phyloP scores from a whole-genome alignment of 23 tunicate species.

The Pegea sp. region DNA sequence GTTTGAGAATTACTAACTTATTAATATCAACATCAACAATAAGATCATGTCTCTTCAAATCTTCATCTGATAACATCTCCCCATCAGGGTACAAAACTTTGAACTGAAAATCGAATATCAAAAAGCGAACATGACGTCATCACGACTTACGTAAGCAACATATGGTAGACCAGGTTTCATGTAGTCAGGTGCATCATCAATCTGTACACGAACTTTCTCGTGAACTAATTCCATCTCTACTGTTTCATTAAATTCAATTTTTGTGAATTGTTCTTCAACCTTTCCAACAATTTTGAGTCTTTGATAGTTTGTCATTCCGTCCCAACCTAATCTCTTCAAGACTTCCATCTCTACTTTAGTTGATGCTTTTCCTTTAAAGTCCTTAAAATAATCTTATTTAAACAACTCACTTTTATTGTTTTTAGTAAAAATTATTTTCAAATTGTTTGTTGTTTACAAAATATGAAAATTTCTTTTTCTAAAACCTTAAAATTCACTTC shows the following conservation, averaged over 20 bases:
- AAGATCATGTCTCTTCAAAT: conserved; percentile 7
- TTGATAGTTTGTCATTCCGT: conserved; percentile 6
- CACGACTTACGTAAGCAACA: conserved; percentile 55
- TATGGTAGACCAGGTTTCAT: conserved; percentile 73
- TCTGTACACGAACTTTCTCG: conserved; percentile 32
- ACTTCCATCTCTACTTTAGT: too few species aligned
- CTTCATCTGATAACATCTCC: conserved; percentile 15
- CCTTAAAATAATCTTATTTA: too few species aligned
- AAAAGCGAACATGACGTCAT: background rate
- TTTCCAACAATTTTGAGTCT: conserved; percentile 9
- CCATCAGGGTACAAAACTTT: conserved; percentile 57
- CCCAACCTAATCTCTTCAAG: conserved; percentile 17
- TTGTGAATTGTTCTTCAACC: conserved; percentile 32
- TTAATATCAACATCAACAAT: conserved; percentile 9
- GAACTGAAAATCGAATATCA: conserved; percentile 13
- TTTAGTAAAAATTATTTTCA: too few species aligned
- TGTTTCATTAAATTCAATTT: conserved; percentile 17
- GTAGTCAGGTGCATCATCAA: conserved; percentile 11
- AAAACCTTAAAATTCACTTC: too few species aligned
- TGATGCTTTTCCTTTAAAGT: too few species aligned
- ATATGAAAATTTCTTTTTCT: too few species aligned
- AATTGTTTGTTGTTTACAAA: too few species aligned
- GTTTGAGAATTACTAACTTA: too few species aligned
- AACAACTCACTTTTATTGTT: too few species aligned
- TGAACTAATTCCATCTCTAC: conserved; percentile 4